A percentile compares a stretch with the other conserved stretches of the same genome.
Conservation (phyloP, 2,113 vertebrate genomes). For the Saguinus midas region DNA sequence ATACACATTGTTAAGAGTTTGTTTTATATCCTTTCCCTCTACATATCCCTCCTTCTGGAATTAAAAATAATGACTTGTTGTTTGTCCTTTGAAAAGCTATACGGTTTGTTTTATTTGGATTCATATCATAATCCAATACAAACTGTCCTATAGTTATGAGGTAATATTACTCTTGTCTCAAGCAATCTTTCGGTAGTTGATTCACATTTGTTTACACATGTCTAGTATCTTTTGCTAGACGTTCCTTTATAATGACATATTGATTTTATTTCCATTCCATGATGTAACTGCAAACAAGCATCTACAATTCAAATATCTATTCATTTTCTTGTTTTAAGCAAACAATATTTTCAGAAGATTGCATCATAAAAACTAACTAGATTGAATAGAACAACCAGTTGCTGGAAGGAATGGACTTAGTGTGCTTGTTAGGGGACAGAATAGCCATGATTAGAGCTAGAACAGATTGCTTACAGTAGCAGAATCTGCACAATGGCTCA, state of each 20-base stretch:
- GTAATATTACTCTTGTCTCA: neutral
- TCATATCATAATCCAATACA: neutral
- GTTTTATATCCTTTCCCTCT: neutral
- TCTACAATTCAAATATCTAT: slow-evolving; percentile 10
- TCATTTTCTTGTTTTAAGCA: slow-evolving; percentile 24
- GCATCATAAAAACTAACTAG: neutral
- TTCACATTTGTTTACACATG: neutral
- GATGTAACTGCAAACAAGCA: neutral
- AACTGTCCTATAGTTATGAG: neutral
- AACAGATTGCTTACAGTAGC: neutral
- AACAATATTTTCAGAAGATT: neutral
- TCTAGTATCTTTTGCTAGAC: neutral
- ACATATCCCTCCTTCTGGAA: neutral
- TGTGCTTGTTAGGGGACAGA: neutral
- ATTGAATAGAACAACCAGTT: neutral
- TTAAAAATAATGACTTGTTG: neutral
- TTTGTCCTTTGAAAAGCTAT: neutral
- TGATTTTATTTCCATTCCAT: slow-evolving; percentile 52
- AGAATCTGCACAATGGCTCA: neutral
- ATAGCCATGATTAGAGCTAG: neutral
- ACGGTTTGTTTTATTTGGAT: neutral
- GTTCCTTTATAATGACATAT: neutral
- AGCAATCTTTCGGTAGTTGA: neutral
- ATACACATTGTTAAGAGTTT: neutral
- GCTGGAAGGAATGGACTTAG: neutral